A percentile compares a stretch with the other conserved stretches of the same genome.
These are phyloP conservation scores for Rattus rattus DNA, from an alignment of 2,113 vertebrate species.

Conservation along the genomic window DNA sequence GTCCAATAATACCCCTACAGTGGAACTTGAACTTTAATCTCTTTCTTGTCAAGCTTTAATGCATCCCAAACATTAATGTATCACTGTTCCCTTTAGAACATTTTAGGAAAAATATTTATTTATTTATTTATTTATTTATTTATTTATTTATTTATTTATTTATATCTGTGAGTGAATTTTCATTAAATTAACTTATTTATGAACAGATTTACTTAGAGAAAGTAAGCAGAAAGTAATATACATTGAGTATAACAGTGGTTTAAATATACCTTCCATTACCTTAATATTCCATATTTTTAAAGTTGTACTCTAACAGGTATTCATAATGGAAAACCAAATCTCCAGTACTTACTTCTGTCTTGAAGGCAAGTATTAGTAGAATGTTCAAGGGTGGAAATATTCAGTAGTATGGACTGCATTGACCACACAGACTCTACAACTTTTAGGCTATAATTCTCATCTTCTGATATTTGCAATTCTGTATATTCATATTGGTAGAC, in stretches of 20 bases:
- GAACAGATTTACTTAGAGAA: background rate
- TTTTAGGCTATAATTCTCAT: background rate
- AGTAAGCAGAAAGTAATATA: background rate
- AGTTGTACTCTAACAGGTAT: background rate
- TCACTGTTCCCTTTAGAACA: background rate
- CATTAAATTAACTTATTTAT: slow-evolving; percentile 22
- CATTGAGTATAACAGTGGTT: background rate
- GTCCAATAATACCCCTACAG: background rate
- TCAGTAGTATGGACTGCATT: background rate
- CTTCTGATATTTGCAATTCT: background rate
- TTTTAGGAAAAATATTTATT: background rate
- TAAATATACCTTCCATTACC: background rate
- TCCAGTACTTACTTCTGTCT: background rate
- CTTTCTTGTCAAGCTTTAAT: background rate
- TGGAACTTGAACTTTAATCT: slow-evolving; percentile 1
- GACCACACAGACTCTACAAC: background rate
- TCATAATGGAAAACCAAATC: background rate
- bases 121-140: background rate
- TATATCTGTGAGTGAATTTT: background rate
- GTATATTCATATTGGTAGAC: background rate
- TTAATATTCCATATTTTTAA: background rate
- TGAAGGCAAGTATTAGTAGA: background rate
- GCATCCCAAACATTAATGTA: background rate
- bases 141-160: background rate
- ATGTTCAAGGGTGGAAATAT: background rate